Percentiles rank a stretch among this genome's conserved stretches.
These are phyloP conservation scores for Nemoura dubitans DNA, from an alignment of 2,888 invertebrate species.

Conservation along the genomic window DNA sequence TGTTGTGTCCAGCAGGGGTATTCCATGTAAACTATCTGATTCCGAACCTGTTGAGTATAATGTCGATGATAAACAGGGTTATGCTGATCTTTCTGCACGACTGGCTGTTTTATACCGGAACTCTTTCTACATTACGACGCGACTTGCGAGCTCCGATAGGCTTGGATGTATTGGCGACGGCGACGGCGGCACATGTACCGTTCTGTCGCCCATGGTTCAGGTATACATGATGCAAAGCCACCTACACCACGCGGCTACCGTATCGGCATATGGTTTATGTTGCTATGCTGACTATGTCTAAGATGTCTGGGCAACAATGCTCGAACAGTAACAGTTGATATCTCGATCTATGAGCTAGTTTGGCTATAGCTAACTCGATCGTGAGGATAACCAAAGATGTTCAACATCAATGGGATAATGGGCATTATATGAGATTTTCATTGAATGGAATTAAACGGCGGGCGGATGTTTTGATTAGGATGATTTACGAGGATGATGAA, in stretches of 20 bases:
- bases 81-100: constrained; percentile 31
- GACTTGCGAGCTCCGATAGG: background rate
- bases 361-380: background rate
- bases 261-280: background rate
- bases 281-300: background rate
- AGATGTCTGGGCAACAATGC: background rate
- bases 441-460: constrained; percentile 15
- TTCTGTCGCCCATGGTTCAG: background rate
- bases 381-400: background rate
- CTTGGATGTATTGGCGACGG: background rate
- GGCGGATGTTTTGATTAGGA: constrained; percentile 25
- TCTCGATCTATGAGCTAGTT: background rate
- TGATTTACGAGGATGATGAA: constrained; percentile 9
- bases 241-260: background rate
- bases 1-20: constrained; percentile 24
- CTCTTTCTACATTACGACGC: background rate
- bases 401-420: constrained; percentile 22
- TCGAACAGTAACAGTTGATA: background rate
- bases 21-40: constrained; percentile 10
- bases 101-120: constrained; percentile 24
- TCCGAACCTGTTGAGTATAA: constrained; percentile 2
- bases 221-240: background rate
- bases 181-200: constrained; percentile 15
- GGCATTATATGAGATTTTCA: constrained; percentile 13
- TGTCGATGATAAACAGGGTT: constrained; percentile 26